Evolutionary conservation across 2,113 vertebrate genomes (phyloP).

Genomic region (Pyrgilauda ruficollis): DNA sequence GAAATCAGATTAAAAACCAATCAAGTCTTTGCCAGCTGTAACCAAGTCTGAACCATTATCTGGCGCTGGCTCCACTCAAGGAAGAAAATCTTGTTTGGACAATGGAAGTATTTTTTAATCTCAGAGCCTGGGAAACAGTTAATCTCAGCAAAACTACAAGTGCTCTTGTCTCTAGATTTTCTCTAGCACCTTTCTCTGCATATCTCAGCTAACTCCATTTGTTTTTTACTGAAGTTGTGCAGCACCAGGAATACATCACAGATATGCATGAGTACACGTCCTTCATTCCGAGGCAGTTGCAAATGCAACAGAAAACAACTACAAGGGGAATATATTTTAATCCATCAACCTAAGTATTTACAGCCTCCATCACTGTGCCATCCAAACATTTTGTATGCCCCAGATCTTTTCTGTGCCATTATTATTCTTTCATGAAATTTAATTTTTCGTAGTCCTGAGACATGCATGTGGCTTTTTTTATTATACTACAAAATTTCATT

Average conservation of each 20-base stretch:
- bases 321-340: background rate
- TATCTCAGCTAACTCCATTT: background rate
- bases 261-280: background rate
- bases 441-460: background rate
- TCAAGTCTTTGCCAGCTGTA: background rate
- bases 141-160: background rate
- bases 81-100: background rate
- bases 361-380: background rate
- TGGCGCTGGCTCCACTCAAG: background rate
- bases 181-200: background rate
- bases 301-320: background rate
- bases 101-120: background rate
- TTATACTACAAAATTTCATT: slow-evolving; percentile 14
- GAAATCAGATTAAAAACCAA: slow-evolving; percentile 25
- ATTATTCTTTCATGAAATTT: background rate
- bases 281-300: background rate
- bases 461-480: background rate
- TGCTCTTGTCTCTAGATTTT: background rate
- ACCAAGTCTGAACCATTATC: background rate
- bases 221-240: background rate
- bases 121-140: background rate
- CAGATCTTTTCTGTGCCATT: background rate
- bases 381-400: background rate
- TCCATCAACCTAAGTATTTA: background rate
- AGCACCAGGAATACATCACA: background rate